Evolutionary conservation across 92 coral and sea anemone species (phyloP), one percentile per base, ranked within the genome.

Genomic region (Parazoanthus darwini): DNA sequence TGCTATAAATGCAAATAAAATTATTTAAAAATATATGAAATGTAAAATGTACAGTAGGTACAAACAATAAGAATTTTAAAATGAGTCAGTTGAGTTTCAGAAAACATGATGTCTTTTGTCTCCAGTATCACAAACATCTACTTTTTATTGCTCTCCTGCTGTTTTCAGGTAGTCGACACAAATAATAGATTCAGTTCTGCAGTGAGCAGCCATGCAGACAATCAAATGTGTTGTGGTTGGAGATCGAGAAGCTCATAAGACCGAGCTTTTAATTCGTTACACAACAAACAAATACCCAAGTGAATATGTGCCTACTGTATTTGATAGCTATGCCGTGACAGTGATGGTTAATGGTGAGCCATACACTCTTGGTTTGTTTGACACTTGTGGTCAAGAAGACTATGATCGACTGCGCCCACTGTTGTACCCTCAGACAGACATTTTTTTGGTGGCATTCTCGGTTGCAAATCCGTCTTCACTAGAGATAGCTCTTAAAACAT

Each of bases 221-320:
- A 39, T 65, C 26, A 82, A 82, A 33, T 82, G 86, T 82, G 86
- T 82, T 22, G 0, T 65, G n/a, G 86, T 82, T 37, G 86, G 86
- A 23, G 58, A 66, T 59, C 2, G 1, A 22, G 18, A 7, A 23
- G 23, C 77, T 36, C 9, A 65, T 22, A 26, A 79, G 29, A 79
- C 25, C 0, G 15, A n/a, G n/a, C 22, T 79, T 79, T 16, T 50
- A 42, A 8, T 50, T 35, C 39, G 38, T 23, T 48, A n/a, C 59
- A 22, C 76, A 66, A 63, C 18, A 38, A 26, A 2, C 14, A 8
- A 0, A 2, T 36, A 0, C 0, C 36, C 75, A 59, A 36, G 39
- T 26, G 82, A 25, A 25, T 79, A 79, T 26, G 23, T 79, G 20
- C 67, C 82, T 16, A 51, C 43, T 0, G 75, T 82, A 23, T 82